phyloP scores from a whole-genome alignment of 1,140 invertebrate genomes.

The Eupristina koningsbergeri region DNA sequence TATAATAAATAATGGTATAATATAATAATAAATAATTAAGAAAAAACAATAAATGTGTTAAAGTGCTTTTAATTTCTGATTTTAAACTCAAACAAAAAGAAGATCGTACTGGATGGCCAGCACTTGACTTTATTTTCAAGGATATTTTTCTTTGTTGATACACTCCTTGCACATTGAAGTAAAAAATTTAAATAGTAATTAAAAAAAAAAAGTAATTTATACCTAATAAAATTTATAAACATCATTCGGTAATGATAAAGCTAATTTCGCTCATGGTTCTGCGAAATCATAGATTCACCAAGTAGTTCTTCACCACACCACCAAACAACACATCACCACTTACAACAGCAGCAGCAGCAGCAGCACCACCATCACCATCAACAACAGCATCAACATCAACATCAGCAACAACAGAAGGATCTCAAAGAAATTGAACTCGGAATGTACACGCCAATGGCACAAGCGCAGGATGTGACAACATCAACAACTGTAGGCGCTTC shows the following conservation, averaged over 20 bases:
- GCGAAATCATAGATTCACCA: constrained; percentile 39
- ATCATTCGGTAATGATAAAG: neutral
- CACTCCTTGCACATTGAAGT: no score
- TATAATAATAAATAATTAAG: no score
- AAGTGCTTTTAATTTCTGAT: no score
- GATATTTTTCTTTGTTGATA: no score
- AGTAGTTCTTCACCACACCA: constrained; percentile 61
- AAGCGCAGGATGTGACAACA: constrained; percentile 68
- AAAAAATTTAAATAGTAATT: no score
- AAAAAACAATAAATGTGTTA: no score
- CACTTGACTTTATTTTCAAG: no score
- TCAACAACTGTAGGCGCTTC: constrained; percentile 58
- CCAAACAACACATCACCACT: constrained; percentile 65
- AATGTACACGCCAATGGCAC: constrained; percentile 69
- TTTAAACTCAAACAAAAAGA: no score
- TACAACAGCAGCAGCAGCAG: constrained; percentile 53
- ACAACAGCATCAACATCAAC: constrained; percentile 65
- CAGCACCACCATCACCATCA: constrained; percentile 62
- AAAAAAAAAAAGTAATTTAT: no score
- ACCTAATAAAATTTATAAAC: neutral
- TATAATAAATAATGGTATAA: no score
- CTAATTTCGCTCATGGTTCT: neutral
- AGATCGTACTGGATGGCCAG: no score
- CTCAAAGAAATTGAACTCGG: constrained; percentile 69
- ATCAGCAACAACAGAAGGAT: constrained; percentile 68